A percentile compares a stretch with the other conserved stretches of the same genome.
Evolutionary conservation across 2,888 invertebrate genomes (phyloP).

Genomic region (Galerucella nymphaeae): DNA sequence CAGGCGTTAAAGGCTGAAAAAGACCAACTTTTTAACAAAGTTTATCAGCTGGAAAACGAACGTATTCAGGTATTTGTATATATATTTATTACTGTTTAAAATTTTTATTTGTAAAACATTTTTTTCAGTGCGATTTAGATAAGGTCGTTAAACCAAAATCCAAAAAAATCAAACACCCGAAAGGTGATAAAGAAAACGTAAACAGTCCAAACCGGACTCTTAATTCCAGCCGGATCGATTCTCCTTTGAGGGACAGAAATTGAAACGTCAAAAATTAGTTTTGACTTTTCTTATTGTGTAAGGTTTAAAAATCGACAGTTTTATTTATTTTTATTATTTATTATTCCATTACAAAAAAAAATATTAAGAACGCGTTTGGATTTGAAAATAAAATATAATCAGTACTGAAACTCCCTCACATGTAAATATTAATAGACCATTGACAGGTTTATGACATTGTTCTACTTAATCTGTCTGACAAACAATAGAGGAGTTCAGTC

Average conservation of each 20-base stretch:
- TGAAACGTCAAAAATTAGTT: slow-evolving; percentile 45
- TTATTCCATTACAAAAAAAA: neutral
- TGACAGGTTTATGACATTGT: no score
- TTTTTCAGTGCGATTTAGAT: slow-evolving; percentile 56
- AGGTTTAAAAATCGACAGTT: slow-evolving; percentile 13
- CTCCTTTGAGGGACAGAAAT: slow-evolving; percentile 66
- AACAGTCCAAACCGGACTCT: slow-evolving; percentile 61
- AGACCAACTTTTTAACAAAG: slow-evolving; percentile 29
- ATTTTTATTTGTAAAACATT: neutral
- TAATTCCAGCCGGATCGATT: slow-evolving; percentile 58
- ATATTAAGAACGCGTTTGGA: neutral
- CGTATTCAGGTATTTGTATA: slow-evolving; percentile 30
- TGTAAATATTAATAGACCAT: no score
- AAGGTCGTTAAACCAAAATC: slow-evolving; percentile 58
- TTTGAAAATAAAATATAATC: neutral
- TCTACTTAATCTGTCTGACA: no score
- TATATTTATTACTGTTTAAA: neutral
- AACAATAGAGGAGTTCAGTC: no score
- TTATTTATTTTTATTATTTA: slow-evolving; percentile 7
- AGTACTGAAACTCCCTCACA: neutral
- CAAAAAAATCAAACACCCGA: slow-evolving; percentile 62
- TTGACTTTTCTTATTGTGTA: slow-evolving; percentile 18
- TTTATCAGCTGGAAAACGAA: slow-evolving; percentile 47
- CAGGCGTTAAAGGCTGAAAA: slow-evolving; percentile 29
- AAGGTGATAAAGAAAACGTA: slow-evolving; percentile 67